These are phyloP conservation scores for Hycleus phaleratus DNA, from an alignment of 1,140 invertebrate species.

Conservation along the genomic window DNA sequence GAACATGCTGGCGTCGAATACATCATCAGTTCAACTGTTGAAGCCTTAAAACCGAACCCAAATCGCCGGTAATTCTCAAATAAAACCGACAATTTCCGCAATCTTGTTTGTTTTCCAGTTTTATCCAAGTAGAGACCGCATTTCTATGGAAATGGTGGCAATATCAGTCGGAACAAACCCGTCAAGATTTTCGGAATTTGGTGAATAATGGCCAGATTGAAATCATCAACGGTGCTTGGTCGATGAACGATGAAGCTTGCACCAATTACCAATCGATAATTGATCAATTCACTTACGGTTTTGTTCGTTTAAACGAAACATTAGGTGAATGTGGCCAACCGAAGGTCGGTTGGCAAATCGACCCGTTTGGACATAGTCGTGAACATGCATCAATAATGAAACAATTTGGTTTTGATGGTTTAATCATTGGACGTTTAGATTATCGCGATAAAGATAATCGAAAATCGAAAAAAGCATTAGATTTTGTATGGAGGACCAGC, in stretches of 20 bases:
- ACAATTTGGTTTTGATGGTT: conserved; percentile 62
- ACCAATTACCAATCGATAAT: conserved; percentile 76
- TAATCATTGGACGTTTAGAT: conserved; percentile 67
- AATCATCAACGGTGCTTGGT: conserved; percentile 64
- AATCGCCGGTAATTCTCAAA: conserved; percentile 24
- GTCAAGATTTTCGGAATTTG: conserved; percentile 40
- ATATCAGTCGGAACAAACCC: conserved; percentile 47
- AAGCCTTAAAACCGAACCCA: conserved; percentile 21
- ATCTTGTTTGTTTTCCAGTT: conserved; percentile 15
- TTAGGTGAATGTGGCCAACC: conserved; percentile 58
- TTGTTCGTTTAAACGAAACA: conserved; percentile 43
- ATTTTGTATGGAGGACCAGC: conserved; percentile 60
- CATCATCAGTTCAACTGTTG: conserved; percentile 23
- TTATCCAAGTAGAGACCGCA: conserved; percentile 35
- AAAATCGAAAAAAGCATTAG: conserved; percentile 55
- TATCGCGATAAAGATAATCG: conserved; percentile 61
- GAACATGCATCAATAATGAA: conserved; percentile 62
- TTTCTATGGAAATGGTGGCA: conserved; percentile 61
- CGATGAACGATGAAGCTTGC: conserved; percentile 75
- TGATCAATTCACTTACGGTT: conserved; percentile 67
- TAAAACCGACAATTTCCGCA: neutral
- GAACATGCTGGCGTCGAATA: conserved; percentile 23
- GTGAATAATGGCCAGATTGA: conserved; percentile 58
- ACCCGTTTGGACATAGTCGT: conserved; percentile 64
- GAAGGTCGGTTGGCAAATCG: conserved; percentile 65